Base-by-base conservation (phyloP, 2,797 vertebrate species). In the Clarias platycephalus region DNA sequence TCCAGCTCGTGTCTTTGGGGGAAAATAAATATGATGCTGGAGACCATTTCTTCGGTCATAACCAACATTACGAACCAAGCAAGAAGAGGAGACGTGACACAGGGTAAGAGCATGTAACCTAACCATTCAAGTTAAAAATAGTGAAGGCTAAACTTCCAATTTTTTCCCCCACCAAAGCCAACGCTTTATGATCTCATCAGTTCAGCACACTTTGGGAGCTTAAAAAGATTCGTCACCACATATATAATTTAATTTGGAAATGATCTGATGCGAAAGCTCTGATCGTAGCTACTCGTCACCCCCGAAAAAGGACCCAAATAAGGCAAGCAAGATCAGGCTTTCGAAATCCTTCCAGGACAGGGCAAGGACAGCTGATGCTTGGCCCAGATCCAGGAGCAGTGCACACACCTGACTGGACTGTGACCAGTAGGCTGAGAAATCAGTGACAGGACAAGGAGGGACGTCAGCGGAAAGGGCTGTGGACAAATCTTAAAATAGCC, bases 401-500 rank as follows among this genome's bases (percentile, higher is more conserved):
- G 1, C 55, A 34, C 81, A 79, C 76, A 86, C 83, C 84, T 86
- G 66, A 75, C 76, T 12, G 80, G 83, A 81, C 26, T 20, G 20
- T 62, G 57, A 85, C 72, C 24, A n/a, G 72, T 66, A 70, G 66
- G 31, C 60, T 63, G 84, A 89, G 84, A 53, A 86, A 84, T 82
- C 44, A 67, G 63, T 67, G 24, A 16, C 22, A 0, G 63, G 71
- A 85, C 31, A 80, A 72, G 60, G 72, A 80, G 63, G 31, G n/a
- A 81, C 20, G 55, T 88, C 83, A 87, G 85, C 85, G 85, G 22
- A 89, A 84, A 68, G 40, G 15, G 75, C 64, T 63, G 71, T 66
- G 44, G 70, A 83, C 49, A 77, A 63, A 66, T 80, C 57, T 79
- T 89, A 83, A 86, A 86, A 83, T 85, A 89, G 72, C 40, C 66